Percentiles rank a stretch among this genome's conserved stretches.
phyloP scores from a whole-genome alignment of 2,797 vertebrate species.

The Schizopygopsis malacanthus region DNA sequence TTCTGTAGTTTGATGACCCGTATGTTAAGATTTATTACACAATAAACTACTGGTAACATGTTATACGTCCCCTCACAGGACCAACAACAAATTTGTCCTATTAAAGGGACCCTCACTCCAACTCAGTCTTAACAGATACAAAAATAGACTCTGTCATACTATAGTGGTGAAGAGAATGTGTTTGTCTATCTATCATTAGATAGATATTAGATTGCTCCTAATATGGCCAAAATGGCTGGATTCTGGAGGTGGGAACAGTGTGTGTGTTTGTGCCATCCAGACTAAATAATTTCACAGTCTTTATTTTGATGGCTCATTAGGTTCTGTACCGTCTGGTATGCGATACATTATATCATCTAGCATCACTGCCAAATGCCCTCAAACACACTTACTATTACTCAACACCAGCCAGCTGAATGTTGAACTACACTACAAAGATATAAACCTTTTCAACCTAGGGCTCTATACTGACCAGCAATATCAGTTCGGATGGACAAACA shows the following conservation, averaged over 20 bases:
- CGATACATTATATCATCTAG: constrained; percentile 12
- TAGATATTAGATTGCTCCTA: not conserved
- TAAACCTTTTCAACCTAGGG: not conserved
- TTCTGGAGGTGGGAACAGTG: not conserved
- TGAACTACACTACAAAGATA: not conserved
- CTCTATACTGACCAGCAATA: not conserved
- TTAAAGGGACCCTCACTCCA: not conserved
- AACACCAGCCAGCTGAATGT: not conserved
- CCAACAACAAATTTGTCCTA: not conserved
- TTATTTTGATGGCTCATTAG: constrained; percentile 13
- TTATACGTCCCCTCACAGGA: not conserved
- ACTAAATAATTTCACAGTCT: not conserved
- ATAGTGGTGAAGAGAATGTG: not conserved
- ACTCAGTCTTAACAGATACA: constrained; percentile 3
- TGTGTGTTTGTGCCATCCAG: constrained; percentile 25
- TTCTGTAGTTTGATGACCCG: not conserved
- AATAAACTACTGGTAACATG: not conserved
- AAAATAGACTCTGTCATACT: not conserved
- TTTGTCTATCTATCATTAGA: constrained; percentile 19
- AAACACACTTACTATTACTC: not conserved
- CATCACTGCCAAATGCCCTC: constrained; percentile 23
- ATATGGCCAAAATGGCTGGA: constrained; percentile 23
- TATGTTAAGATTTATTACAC: not conserved
- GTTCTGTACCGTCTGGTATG: constrained; percentile 18
- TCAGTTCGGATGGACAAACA: not conserved